Base-by-base conservation (phyloP, 2,888 invertebrate species). In the Ceramica pisi region DNA sequence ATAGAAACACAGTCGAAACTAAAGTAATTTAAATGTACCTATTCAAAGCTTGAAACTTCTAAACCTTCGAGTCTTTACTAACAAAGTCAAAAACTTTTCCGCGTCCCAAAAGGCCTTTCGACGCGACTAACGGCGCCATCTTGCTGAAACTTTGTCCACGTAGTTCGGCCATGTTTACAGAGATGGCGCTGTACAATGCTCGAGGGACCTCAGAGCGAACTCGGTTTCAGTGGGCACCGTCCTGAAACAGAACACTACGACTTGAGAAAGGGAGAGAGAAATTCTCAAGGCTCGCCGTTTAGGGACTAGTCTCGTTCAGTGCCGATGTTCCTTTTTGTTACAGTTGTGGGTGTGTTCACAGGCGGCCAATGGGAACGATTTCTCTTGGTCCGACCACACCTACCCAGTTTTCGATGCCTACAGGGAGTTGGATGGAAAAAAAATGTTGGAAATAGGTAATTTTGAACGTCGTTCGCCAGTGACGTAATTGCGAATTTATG, bases 351-450 rank as follows among this genome's bases (percentile, higher is more conserved):
- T 91, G 95, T 95, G 90, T 91, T 84, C 87, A 83, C 72, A 61
- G 75, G 77, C 90, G 82, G 84, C 95, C 95, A 95, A 95, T 96
- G 91, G 94, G 93, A 92, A 92, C 85, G 78, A 89, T 90, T 90
- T 90, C 89, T 87, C 78, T 73, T 81, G 76, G 78, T 69, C 76
- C 84, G 91, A 90, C 93, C 94, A 95, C 95, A 89, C 95, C 95
- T 91, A 95, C 90, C 90, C 89, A 89, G 93, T 94, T 94, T 92
- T 91, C 91, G 89, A 93, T 96, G 95, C 96, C 96, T 96, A 96
- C 96, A 86, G 96, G 96, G 96, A 95, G 82, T 95, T 95, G 92
- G 83, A 90, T 90, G 90, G 88, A 92, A 94, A 94, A 89, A 94
- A 93, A 90, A 75, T 94, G 92, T 93, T 94, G 89, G 92, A 92